Conservation (phyloP, 1,140 invertebrate species). For the Bombus haemorrhoidalis region DNA sequence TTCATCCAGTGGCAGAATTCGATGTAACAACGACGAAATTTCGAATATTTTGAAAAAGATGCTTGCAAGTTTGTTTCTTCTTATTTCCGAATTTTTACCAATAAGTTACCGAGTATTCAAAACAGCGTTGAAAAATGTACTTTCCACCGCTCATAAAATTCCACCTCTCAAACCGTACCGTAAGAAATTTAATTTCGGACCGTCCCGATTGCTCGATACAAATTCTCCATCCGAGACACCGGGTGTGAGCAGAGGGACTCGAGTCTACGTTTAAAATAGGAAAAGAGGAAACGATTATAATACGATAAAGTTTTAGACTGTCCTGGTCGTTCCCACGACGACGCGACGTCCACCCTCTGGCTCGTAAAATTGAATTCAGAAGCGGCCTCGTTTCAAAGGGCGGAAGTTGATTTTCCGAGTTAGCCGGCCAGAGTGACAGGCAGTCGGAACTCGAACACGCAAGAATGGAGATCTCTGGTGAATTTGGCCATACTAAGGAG, state of each 20-base stretch:
- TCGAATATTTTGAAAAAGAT: background rate
- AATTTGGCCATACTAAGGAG: conserved; percentile 17
- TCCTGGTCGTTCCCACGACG: background rate
- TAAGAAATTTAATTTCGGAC: background rate
- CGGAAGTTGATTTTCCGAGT: conserved; percentile 65
- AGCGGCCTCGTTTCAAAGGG: conserved; percentile 50
- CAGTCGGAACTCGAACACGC: conserved; percentile 44
- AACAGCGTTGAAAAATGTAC: background rate
- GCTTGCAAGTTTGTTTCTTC: background rate
- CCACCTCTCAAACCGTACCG: background rate
- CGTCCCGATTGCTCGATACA: background rate
- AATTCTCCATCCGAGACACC: background rate
- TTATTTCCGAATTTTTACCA: background rate
- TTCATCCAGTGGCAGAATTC: background rate
- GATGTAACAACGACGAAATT: background rate
- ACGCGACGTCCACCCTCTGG: conserved; percentile 10
- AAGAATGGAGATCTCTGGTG: conserved; percentile 9
- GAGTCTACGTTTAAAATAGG: background rate
- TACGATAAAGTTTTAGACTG: conserved; percentile 34
- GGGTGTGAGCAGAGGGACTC: background rate
- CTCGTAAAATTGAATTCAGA: conserved; percentile 60
- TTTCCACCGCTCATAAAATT: background rate
- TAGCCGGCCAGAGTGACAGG: conserved; percentile 59
- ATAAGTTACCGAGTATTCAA: background rate
- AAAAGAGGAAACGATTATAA: conserved; percentile 37